Percentiles rank a stretch among this genome's conserved stretches.
These are phyloP conservation scores for Gymnothorax reevesii DNA, from an alignment of 2,797 vertebrate species.

Conservation along the genomic window DNA sequence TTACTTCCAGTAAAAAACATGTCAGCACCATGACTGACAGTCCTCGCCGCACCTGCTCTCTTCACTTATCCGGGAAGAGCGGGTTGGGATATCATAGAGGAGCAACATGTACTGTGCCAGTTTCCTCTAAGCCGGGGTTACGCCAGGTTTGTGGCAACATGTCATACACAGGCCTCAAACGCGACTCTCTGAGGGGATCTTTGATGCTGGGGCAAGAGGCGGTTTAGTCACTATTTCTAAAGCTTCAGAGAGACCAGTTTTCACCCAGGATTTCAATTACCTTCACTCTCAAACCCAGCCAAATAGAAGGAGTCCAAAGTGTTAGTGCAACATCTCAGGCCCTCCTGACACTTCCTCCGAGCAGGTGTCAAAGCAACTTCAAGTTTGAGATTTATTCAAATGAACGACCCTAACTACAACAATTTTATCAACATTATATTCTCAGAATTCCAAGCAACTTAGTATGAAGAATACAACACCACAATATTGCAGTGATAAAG, in stretches of 20 bases:
- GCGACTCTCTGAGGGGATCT: not conserved
- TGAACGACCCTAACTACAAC: not conserved
- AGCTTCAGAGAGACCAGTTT: not conserved
- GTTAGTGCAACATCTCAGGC: not conserved
- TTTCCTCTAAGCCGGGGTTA: not conserved
- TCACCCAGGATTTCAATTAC: constrained; percentile 16
- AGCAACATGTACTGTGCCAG: not conserved
- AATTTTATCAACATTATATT: not conserved
- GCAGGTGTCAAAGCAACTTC: not conserved
- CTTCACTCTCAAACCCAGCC: not conserved
- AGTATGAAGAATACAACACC: not conserved
- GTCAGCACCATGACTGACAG: not conserved
- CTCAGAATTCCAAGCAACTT: not conserved
- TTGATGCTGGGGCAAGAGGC: not conserved
- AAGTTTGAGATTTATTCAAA: not conserved
- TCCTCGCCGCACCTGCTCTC: constrained; percentile 9
- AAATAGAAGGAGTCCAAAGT: not conserved
- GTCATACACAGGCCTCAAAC: not conserved
- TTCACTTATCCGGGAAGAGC: not conserved
- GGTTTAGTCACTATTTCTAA: not conserved
- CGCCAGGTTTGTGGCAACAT: not conserved
- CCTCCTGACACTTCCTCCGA: not conserved
- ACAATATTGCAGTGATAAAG: not conserved
- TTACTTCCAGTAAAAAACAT: not conserved
- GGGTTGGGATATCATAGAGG: not conserved